Evolutionary conservation across 1,140 invertebrate genomes (phyloP).

Genomic region (Lordiphosa collinella): DNA sequence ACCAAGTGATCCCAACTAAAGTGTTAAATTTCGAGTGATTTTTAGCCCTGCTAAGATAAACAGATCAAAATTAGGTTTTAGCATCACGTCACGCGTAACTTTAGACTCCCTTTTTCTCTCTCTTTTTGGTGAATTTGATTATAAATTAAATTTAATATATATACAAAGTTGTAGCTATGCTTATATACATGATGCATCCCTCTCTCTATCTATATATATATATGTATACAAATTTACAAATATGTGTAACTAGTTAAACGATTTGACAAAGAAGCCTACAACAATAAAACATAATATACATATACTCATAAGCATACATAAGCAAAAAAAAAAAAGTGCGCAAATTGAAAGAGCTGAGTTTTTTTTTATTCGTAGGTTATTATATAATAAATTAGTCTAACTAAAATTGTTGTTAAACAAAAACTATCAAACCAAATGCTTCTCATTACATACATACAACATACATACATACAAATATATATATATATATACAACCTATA

Average conservation of each 20-base stretch:
- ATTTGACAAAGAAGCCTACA: too few relatives aligned
- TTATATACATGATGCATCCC: too few relatives aligned
- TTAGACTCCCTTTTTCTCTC: background rate
- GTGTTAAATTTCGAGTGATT: too few relatives aligned
- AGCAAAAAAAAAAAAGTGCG: background rate
- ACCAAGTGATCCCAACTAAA: too few relatives aligned
- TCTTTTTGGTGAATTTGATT: background rate
- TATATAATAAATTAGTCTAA: conserved; percentile 5
- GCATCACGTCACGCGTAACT: background rate
- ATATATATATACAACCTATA: conserved; percentile 7
- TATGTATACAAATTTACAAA: too few relatives aligned
- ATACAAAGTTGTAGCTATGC: background rate
- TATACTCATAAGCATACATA: background rate
- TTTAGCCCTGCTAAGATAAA: too few relatives aligned
- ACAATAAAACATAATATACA: background rate
- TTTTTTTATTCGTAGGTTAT: background rate
- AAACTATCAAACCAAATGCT: conserved; percentile 43
- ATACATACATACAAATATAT: conserved; percentile 7
- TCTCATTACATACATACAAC: conserved; percentile 37
- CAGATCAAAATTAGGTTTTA: too few relatives aligned
- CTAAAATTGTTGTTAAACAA: conserved; percentile 8
- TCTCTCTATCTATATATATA: too few relatives aligned
- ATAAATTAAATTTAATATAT: background rate
- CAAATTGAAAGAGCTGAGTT: background rate
- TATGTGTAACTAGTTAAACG: too few relatives aligned